Conservation (phyloP, 2,888 invertebrate genomes). For the Spicauda simplicius region DNA sequence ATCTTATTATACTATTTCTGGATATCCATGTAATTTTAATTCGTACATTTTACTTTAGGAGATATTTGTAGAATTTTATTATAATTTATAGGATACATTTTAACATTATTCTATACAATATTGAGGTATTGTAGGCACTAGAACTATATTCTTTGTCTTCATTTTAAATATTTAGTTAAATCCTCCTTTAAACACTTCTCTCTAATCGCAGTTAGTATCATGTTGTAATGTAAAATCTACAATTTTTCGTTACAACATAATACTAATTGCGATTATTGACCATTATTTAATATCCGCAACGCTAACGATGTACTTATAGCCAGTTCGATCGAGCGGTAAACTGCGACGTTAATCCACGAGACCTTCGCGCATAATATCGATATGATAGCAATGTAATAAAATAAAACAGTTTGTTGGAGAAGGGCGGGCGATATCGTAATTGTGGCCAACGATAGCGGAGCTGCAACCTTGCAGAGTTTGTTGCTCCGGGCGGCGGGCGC, state of each 20-base stretch:
- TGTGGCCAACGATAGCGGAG: slow-evolving; percentile 74
- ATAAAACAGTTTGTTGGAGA: slow-evolving; percentile 75
- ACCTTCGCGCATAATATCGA: slow-evolving; percentile 71
- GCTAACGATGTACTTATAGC: slow-evolving; percentile 5
- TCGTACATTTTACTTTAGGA: no score
- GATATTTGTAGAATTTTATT: no score
- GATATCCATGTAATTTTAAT: not conserved
- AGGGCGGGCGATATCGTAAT: slow-evolving; percentile 81
- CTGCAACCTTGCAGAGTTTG: slow-evolving; percentile 84
- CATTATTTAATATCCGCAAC: slow-evolving; percentile 13
- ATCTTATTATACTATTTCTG: not conserved
- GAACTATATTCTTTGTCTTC: no score
- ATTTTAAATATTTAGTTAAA: no score
- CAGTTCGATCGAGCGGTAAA: slow-evolving; percentile 35
- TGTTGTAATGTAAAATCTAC: no score
- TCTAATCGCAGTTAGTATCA: no score
- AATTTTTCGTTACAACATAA: no score
- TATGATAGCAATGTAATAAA: slow-evolving; percentile 75
- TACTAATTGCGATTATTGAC: not conserved
- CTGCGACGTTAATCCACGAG: slow-evolving; percentile 47
- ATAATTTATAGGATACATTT: no score
- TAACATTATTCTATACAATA: no score
- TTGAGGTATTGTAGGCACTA: no score
- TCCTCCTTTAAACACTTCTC: no score
- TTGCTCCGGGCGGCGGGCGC: slow-evolving; percentile 65